Conservation (phyloP, 1,140 invertebrate species). For the Parapsyche elsis region DNA sequence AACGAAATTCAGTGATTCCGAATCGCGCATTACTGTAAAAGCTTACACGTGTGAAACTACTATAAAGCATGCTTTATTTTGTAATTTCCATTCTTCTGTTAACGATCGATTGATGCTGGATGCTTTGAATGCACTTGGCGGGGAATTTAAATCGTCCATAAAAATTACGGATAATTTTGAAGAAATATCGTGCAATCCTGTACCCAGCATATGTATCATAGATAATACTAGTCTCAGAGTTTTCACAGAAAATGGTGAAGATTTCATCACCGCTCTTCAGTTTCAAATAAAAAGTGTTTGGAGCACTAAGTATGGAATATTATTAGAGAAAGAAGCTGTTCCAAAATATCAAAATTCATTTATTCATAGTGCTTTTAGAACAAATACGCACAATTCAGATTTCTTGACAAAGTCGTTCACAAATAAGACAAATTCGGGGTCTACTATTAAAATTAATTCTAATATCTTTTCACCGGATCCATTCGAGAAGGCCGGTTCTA, state of each 20-base stretch:
- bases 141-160: slow-evolving; percentile 62
- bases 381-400: slow-evolving; percentile 39
- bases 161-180: slow-evolving; percentile 65
- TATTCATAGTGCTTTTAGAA: slow-evolving; percentile 53
- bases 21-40: slow-evolving; percentile 70
- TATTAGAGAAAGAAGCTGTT: slow-evolving; percentile 77
- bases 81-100: slow-evolving; percentile 74
- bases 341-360: slow-evolving; percentile 60
- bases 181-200: slow-evolving; percentile 60
- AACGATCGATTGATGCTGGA: slow-evolving; percentile 68
- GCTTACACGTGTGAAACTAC: slow-evolving; percentile 84
- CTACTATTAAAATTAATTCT: slow-evolving; percentile 29
- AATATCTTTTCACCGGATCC: slow-evolving; percentile 44
- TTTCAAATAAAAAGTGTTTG: slow-evolving; percentile 85
- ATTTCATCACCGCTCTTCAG: slow-evolving; percentile 84
- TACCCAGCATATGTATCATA: slow-evolving; percentile 77
- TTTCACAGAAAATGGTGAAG: slow-evolving; percentile 82
- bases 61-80: slow-evolving; percentile 86
- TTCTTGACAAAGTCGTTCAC: slow-evolving; percentile 7
- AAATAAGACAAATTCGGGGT: slow-evolving; percentile 43
- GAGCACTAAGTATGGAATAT: slow-evolving; percentile 80
- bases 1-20: slow-evolving; percentile 62
- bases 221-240: slow-evolving; percentile 82
- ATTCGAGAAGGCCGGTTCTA: slow-evolving; percentile 29
- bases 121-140: slow-evolving; percentile 64